Conservation (phyloP, 2,113 vertebrate genomes). For the Mastomys natalensis region DNA sequence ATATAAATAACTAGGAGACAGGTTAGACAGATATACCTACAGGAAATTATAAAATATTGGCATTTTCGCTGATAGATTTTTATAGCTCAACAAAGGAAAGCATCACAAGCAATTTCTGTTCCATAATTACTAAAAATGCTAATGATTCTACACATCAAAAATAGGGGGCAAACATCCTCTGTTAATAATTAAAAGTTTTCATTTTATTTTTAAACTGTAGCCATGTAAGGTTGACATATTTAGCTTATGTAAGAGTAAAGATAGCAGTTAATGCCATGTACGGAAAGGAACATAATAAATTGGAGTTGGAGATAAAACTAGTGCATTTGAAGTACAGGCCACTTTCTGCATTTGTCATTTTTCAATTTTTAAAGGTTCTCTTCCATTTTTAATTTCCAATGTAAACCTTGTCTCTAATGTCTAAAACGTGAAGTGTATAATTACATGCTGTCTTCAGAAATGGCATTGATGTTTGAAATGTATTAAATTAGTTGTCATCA, state of each 20-base stretch:
- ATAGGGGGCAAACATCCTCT: slow-evolving; percentile 23
- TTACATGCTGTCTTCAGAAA: slow-evolving; percentile 20
- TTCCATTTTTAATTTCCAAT: neutral
- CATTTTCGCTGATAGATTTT: slow-evolving; percentile 30
- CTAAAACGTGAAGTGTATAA: slow-evolving; percentile 48
- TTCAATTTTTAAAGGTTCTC: neutral
- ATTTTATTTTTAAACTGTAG: slow-evolving; percentile 31
- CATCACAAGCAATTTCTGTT: slow-evolving; percentile 13
- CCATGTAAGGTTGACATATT: neutral
- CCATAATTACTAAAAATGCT: slow-evolving; percentile 32
- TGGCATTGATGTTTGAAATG: slow-evolving; percentile 47
- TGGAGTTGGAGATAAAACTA: neutral
- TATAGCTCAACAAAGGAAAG: slow-evolving; percentile 52
- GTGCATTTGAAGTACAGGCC: neutral
- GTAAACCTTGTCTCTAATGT: slow-evolving; percentile 28
- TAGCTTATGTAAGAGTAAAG: neutral
- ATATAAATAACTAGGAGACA: slow-evolving; percentile 34
- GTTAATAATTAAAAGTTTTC: slow-evolving; percentile 38
- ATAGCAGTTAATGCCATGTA: neutral
- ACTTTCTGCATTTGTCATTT: slow-evolving; percentile 48
- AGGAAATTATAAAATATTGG: slow-evolving; percentile 42
- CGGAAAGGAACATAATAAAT: slow-evolving; percentile 4
- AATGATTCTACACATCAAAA: neutral
- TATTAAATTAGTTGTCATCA: slow-evolving; percentile 49
- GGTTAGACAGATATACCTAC: slow-evolving; percentile 33